Percentiles rank a stretch among this genome's conserved stretches.
phyloP scores from a whole-genome alignment of 2,888 invertebrate genomes.

The Phytoseiulus persimilis region DNA sequence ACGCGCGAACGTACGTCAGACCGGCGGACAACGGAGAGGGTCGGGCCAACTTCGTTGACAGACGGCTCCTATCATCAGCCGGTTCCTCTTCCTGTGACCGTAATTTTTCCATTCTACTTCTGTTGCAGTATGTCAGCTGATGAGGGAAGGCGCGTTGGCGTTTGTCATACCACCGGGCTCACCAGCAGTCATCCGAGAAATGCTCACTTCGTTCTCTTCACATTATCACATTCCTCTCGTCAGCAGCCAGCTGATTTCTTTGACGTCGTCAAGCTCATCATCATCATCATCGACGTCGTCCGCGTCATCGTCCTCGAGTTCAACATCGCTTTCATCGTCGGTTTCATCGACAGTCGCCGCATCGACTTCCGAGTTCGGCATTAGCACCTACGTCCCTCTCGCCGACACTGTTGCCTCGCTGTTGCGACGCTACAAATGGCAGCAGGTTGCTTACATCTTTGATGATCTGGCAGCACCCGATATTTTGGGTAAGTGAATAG shows the following conservation, averaged over 20 bases:
- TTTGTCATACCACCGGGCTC: constrained; percentile 29
- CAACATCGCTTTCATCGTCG: neutral
- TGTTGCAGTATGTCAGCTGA: constrained; percentile 26
- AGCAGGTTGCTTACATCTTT: constrained; percentile 31
- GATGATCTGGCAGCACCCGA: constrained; percentile 29
- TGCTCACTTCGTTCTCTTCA: constrained; percentile 31
- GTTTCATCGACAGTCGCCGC: neutral
- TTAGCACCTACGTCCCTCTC: constrained; percentile 23
- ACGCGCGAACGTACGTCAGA: neutral
- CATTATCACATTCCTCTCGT: constrained; percentile 32
- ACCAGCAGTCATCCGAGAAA: constrained; percentile 19
- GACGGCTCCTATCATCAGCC: neutral
- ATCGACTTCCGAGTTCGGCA: constrained; percentile 15
- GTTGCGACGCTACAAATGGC: constrained; percentile 36
- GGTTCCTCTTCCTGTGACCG: neutral
- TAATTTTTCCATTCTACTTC: neutral
- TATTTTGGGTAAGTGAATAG: constrained; percentile 33
- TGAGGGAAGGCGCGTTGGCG: constrained; percentile 28
- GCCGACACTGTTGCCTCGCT: constrained; percentile 14
- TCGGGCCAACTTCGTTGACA: neutral
- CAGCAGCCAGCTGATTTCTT: constrained; percentile 8
- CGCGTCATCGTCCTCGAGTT: neutral
- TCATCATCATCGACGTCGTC: constrained; percentile 13
- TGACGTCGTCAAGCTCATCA: constrained; percentile 9
- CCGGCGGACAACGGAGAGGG: neutral